These are phyloP conservation scores for Lepus timidus DNA, from an alignment of 2,113 vertebrate genomes.

Conservation along the genomic window DNA sequence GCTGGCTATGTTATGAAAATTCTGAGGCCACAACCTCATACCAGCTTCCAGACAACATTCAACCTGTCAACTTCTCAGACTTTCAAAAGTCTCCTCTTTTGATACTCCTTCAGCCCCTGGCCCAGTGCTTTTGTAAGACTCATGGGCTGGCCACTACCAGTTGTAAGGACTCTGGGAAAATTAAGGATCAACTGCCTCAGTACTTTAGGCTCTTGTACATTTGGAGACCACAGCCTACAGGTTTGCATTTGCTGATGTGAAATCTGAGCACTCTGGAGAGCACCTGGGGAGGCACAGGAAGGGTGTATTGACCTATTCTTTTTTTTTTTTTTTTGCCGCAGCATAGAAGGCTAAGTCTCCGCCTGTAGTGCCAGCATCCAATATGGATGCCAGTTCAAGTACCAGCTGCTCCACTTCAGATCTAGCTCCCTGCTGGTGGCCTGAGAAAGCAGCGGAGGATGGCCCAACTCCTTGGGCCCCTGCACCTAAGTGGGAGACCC, in stretches of 20 bases:
- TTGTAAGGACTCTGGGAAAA: not conserved
- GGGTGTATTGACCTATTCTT: not conserved
- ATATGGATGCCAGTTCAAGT: too few relatives aligned
- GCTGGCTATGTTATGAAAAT: not conserved
- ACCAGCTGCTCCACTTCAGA: too few relatives aligned
- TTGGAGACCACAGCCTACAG: not conserved
- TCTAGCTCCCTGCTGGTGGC: too few relatives aligned
- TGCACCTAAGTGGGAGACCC: too few relatives aligned
- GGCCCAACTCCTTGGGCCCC: too few relatives aligned
- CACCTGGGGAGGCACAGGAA: not conserved
- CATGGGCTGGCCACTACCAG: fast-evolving
- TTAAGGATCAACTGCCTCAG: fast-evolving
- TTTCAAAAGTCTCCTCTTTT: not conserved
- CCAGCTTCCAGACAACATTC: not conserved
- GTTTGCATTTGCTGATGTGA: not conserved
- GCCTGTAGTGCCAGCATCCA: too few relatives aligned
- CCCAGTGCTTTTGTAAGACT: not conserved
- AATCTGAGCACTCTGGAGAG: not conserved
- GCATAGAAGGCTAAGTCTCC: too few relatives aligned
- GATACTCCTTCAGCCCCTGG: not conserved
- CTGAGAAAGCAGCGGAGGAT: too few relatives aligned
- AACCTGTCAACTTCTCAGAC: not conserved
- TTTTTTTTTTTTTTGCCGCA: too few relatives aligned
- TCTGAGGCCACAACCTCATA: not conserved
- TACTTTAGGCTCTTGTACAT: not conserved